Percentiles rank a stretch among this genome's conserved stretches.
These are phyloP conservation scores for Mola mola DNA, from an alignment of 2,113 vertebrate species.

Conservation along the genomic window DNA sequence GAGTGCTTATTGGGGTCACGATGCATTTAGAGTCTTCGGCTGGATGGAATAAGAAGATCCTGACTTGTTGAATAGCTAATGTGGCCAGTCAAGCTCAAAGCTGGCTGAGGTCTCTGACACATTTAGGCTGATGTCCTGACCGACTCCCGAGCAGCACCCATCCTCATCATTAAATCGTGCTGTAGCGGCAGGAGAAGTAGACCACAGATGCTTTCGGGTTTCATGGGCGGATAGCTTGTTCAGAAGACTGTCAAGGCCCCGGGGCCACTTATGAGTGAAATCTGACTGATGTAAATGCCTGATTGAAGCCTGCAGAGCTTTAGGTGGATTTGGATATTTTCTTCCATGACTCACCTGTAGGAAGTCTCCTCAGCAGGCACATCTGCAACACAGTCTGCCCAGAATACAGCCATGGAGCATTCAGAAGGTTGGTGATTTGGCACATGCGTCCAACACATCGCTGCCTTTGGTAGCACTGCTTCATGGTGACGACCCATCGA, in stretches of 20 bases:
- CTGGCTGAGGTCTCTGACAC: conserved; percentile 62
- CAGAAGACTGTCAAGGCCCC: too few species aligned
- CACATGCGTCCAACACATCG: neutral
- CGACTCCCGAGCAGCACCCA: conserved; percentile 34
- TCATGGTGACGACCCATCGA: too few species aligned
- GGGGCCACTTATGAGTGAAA: conserved; percentile 22
- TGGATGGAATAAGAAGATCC: conserved; percentile 38
- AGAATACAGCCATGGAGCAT: neutral
- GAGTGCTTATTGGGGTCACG: conserved; percentile 20
- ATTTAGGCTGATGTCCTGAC: conserved; percentile 64
- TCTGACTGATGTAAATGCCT: conserved; percentile 47
- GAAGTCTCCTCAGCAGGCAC: neutral
- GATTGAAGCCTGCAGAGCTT: conserved; percentile 58
- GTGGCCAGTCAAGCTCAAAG: conserved; percentile 51
- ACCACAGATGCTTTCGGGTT: conserved; percentile 47
- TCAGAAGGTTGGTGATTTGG: too few species aligned
- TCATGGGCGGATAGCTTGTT: conserved; percentile 41
- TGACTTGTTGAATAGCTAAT: conserved; percentile 62
- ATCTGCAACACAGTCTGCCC: neutral
- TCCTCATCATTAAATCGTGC: conserved; percentile 51
- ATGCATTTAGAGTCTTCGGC: conserved; percentile 5
- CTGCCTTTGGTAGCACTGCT: too few species aligned
- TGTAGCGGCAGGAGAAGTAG: conserved; percentile 49
- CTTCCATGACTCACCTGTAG: neutral
- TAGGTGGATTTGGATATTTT: too few species aligned